These are phyloP conservation scores for Machaerirhynchus nigripectus DNA, from an alignment of 2,113 vertebrate genomes.

Conservation along the genomic window DNA sequence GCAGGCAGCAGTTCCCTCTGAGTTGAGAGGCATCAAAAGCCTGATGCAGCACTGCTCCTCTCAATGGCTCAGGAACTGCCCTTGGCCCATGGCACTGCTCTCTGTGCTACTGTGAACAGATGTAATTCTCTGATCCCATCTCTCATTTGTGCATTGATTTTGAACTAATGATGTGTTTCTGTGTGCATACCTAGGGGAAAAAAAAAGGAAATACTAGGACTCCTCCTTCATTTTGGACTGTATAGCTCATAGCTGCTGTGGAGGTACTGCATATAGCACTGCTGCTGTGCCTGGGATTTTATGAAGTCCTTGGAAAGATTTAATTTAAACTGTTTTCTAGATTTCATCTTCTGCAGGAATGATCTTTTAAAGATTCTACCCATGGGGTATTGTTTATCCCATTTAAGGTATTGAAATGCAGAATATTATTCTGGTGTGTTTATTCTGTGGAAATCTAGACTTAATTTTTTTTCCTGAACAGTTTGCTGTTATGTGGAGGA, in stretches of 20 bases:
- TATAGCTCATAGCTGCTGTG: background rate
- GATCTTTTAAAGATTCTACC: background rate
- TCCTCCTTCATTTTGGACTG: background rate
- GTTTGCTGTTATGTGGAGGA: background rate
- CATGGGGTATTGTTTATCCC: background rate
- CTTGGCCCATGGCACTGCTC: background rate
- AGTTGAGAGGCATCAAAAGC: constrained; percentile 2
- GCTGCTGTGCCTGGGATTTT: constrained; percentile 25
- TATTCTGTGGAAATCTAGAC: background rate
- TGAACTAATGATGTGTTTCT: constrained; percentile 13
- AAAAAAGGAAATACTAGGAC: background rate
- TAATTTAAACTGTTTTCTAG: constrained; percentile 51
- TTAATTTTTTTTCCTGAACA: background rate
- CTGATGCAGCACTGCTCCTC: background rate
- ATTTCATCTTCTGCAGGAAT: constrained; percentile 9
- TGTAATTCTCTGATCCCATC: constrained; percentile 25
- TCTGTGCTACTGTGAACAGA: background rate
- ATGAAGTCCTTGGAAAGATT: constrained; percentile 36
- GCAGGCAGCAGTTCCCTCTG: constrained; percentile 1
- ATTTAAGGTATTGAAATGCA: constrained; percentile 9
- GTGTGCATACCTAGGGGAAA: background rate
- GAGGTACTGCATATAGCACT: background rate
- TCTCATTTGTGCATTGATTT: constrained; percentile 41
- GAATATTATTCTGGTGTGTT: background rate
- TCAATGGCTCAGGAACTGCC: background rate